These are phyloP conservation scores for Blastobasis adustella DNA, from an alignment of 2,888 invertebrate species.

Conservation along the genomic window DNA sequence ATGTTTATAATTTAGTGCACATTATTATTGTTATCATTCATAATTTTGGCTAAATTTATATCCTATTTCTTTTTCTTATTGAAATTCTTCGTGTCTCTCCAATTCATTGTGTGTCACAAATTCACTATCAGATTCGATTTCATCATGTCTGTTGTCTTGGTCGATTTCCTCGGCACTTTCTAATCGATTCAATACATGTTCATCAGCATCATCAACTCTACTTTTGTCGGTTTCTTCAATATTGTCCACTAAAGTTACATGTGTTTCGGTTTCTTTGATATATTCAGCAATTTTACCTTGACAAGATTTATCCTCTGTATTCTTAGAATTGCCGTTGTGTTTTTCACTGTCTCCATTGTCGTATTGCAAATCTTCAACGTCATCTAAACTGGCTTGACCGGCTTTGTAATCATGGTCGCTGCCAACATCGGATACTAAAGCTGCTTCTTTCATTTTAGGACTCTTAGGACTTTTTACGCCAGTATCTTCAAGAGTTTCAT, in stretches of 20 bases:
- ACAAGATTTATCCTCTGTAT: neutral
- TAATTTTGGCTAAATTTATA: too few relatives aligned
- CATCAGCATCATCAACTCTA: slow-evolving; percentile 5
- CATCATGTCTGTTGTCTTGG: too few relatives aligned
- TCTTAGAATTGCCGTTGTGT: neutral
- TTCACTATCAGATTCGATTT: too few relatives aligned
- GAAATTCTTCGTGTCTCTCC: too few relatives aligned
- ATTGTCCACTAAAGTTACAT: neutral
- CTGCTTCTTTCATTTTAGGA: slow-evolving; percentile 18
- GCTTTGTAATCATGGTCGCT: slow-evolving; percentile 26
- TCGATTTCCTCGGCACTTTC: too few relatives aligned
- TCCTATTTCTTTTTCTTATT: too few relatives aligned
- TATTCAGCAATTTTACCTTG: neutral
- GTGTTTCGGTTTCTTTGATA: too few relatives aligned
- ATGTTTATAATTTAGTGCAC: too few relatives aligned
- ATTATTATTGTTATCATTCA: too few relatives aligned
- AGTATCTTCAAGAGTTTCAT: slow-evolving; percentile 57
- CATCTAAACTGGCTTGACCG: slow-evolving; percentile 61
- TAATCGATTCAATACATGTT: neutral
- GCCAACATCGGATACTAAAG: neutral
- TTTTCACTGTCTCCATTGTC: slow-evolving; percentile 20
- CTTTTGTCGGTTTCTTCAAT: slow-evolving; percentile 1
- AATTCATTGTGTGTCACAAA: too few relatives aligned
- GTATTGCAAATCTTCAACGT: slow-evolving; percentile 60
- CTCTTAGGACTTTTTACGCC: slow-evolving; percentile 28